Percentiles rank a stretch among this genome's conserved stretches.
Conservation (phyloP, 2,113 vertebrate species). For the Hemichromis elongatus region DNA sequence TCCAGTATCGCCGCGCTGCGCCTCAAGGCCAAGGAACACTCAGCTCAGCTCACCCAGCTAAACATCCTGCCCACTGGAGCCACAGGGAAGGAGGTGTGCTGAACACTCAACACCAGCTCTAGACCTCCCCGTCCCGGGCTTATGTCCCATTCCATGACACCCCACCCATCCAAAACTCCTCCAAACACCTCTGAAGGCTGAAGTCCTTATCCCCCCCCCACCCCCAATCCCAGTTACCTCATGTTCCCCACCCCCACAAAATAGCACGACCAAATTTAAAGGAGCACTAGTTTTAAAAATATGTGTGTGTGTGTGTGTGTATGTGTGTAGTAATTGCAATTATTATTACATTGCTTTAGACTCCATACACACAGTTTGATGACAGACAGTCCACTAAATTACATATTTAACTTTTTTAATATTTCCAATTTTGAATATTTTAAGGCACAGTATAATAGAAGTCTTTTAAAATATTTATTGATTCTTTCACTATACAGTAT, state of each 20-base stretch:
- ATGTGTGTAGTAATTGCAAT: conserved; percentile 11
- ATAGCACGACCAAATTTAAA: conserved; percentile 87
- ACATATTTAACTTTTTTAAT: background rate
- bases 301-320: conserved; percentile 16
- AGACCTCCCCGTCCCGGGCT: conserved; percentile 23
- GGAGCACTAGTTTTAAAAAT: conserved; percentile 63
- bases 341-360: background rate
- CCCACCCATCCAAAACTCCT: background rate
- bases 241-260: conserved; percentile 36
- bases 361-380: background rate
- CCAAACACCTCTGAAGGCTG: conserved; percentile 18
- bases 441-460: background rate
- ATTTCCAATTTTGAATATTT: background rate
- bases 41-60: conserved; percentile 96
- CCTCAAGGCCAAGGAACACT: conserved; percentile 97
- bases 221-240: conserved; percentile 38
- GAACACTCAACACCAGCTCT: conserved; percentile 63
- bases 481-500: background rate
- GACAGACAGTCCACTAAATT: background rate
- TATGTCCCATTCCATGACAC: conserved; percentile 35
- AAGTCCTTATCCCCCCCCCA: conserved; percentile 7
- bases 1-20: conserved; percentile 93
- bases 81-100: conserved; percentile 98
- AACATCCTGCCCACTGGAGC: conserved; percentile 91
- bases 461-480: background rate